phyloP scores from a whole-genome alignment of 2,113 vertebrate genomes.

The Tragelaphus scriptus region DNA sequence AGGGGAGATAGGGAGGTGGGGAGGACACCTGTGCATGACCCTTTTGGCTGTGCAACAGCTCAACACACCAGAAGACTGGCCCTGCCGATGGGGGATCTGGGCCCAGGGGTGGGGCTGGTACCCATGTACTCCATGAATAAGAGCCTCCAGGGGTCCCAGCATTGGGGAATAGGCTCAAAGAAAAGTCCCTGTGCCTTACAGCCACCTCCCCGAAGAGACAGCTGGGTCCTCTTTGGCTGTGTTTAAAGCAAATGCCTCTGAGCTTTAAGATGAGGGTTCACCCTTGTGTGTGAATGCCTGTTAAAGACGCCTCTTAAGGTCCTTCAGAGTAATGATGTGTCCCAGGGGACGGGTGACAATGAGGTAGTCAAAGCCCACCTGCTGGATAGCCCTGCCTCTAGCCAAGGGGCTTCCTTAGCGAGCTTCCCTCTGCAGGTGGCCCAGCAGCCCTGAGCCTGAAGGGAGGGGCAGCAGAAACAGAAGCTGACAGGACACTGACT shows the following conservation, averaged over 20 bases:
- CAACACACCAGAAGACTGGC: not conserved
- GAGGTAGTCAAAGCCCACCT: not conserved
- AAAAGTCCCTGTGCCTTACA: not conserved
- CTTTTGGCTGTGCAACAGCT: not conserved
- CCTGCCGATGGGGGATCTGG: not conserved
- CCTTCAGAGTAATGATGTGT: not conserved
- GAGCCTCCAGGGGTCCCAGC: not conserved
- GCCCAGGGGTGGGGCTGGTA: not conserved
- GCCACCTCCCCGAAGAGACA: not conserved
- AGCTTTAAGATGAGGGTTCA: not conserved
- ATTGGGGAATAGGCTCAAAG: not conserved
- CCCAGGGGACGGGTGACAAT: not conserved
- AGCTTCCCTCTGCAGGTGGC: not conserved
- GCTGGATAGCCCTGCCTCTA: not conserved
- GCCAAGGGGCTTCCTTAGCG: not conserved
- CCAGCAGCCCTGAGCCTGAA: not conserved
- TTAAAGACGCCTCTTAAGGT: not conserved
- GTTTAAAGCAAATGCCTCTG: not conserved
- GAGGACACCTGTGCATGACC: too few relatives aligned
- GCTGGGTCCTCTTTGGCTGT: not conserved
- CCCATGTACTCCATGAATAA: not conserved
- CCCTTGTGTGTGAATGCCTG: not conserved
- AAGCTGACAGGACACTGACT: not conserved
- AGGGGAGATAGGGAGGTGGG: not conserved
- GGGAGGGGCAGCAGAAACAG: not conserved